A percentile compares a stretch with the other conserved stretches of the same genome.
These are phyloP conservation scores for Enteromius anoplus DNA, from an alignment of 2,797 vertebrate genomes.

Conservation along the genomic window DNA sequence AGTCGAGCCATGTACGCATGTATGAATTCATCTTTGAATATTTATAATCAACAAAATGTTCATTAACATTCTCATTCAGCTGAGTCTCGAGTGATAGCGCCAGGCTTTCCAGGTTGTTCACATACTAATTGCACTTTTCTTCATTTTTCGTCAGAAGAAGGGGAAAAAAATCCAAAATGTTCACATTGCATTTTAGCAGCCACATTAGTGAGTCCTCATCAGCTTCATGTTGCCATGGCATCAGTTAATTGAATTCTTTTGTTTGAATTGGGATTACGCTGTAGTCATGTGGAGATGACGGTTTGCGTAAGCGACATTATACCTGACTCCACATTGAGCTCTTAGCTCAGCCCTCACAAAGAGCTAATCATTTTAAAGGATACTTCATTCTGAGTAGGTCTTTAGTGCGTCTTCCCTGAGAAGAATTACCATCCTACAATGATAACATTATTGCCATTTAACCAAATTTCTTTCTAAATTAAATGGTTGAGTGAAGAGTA, in stretches of 20 bases:
- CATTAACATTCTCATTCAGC: slow-evolving; percentile 54
- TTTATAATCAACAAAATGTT: slow-evolving; percentile 50
- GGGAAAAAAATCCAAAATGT: slow-evolving; percentile 4
- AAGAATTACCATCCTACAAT: slow-evolving; percentile 14
- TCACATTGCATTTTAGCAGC: slow-evolving; percentile 5
- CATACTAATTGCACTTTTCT: slow-evolving; percentile 35
- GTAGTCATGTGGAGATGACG: slow-evolving; percentile 66
- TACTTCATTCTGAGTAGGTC: slow-evolving; percentile 39
- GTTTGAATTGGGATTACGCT: slow-evolving; percentile 60
- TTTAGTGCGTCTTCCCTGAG: slow-evolving; percentile 28
- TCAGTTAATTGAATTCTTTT: slow-evolving; percentile 67
- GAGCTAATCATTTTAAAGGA: slow-evolving; percentile 43
- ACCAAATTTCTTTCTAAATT: slow-evolving; percentile 5
- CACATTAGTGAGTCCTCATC: slow-evolving; percentile 41
- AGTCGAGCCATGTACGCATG: slow-evolving; percentile 26
- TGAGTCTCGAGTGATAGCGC: slow-evolving; percentile 45
- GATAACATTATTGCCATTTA: slow-evolving; percentile 15
- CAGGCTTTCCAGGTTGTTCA: slow-evolving; percentile 41
- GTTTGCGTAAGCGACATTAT: slow-evolving; percentile 59
- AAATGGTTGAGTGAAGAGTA: slow-evolving; percentile 17
- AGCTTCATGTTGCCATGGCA: slow-evolving; percentile 62
- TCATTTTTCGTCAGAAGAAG: slow-evolving; percentile 7
- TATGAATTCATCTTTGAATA: slow-evolving; percentile 55
- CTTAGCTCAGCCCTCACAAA: slow-evolving; percentile 43
- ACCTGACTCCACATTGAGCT: slow-evolving; percentile 43